Conservation (phyloP, 2,113 vertebrate genomes). For the Stomatorhinus ivindoensis region DNA sequence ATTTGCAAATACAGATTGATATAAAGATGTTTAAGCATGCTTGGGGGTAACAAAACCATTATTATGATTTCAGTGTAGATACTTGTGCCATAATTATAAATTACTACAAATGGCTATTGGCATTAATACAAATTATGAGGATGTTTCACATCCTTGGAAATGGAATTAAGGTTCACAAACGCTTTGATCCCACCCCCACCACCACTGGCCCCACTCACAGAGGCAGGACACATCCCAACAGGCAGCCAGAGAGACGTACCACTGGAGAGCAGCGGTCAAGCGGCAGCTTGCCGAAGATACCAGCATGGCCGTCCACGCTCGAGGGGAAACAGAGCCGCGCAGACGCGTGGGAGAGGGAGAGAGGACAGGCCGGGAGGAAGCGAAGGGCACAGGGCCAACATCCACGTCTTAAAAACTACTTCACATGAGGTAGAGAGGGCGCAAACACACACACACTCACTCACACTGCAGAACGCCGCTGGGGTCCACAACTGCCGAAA, state of each 20-base stretch:
- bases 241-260: neutral
- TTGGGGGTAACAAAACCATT: neutral
- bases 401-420: neutral
- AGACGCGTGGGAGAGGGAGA: neutral
- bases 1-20: neutral
- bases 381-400: neutral
- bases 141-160: neutral
- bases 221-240: neutral
- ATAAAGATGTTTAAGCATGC: neutral
- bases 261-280: neutral
- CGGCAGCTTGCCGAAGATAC: neutral
- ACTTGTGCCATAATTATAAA: neutral
- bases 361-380: neutral
- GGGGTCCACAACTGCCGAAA: neutral
- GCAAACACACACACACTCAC: neutral
- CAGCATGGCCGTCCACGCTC: neutral
- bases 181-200: neutral
- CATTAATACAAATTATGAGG: neutral
- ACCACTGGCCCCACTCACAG: neutral
- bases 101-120: neutral
- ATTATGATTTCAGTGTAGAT: neutral
- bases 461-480: neutral
- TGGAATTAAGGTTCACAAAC: neutral
- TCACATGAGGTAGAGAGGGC: neutral
- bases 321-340: neutral